phyloP scores from a whole-genome alignment of 2,113 vertebrate species.

The Origma solitaria region DNA sequence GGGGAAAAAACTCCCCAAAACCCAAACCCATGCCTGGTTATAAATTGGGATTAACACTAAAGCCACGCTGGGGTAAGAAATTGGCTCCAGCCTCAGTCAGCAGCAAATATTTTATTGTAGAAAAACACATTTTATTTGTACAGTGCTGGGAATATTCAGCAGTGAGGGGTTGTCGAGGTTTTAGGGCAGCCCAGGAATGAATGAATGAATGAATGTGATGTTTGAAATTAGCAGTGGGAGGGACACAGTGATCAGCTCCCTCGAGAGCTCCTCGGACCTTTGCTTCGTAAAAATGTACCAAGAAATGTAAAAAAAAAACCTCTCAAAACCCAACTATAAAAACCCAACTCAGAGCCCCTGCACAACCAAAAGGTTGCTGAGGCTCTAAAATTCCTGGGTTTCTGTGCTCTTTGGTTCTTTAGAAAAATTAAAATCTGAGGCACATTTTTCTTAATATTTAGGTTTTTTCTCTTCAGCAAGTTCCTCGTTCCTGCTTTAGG shows the following conservation, averaged over 20 bases:
- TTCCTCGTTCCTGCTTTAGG: not conserved
- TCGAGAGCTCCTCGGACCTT: not conserved
- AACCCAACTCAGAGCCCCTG: no score
- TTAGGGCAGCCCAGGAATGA: not conserved
- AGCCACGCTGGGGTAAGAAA: not conserved
- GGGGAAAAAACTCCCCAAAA: accelerated
- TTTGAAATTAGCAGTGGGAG: not conserved
- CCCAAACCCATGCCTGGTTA: accelerated
- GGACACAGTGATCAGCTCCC: not conserved
- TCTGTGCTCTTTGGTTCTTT: not conserved
- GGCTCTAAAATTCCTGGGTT: accelerated
- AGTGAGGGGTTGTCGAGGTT: accelerated
- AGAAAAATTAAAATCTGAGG: not conserved
- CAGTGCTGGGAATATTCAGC: not conserved
- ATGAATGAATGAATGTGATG: not conserved
- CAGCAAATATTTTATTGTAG: constrained; percentile 15
- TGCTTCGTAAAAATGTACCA: not conserved
- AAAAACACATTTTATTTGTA: not conserved
- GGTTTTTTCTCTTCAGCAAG: not conserved
- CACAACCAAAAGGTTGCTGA: not conserved
- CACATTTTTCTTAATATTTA: not conserved
- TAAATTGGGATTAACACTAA: not conserved
- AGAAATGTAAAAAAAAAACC: not conserved
- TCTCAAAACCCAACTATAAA: not conserved
- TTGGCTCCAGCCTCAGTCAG: not conserved